Conservation (phyloP, 2,797 vertebrate genomes). For the Heteromormyrus szaboi region DNA sequence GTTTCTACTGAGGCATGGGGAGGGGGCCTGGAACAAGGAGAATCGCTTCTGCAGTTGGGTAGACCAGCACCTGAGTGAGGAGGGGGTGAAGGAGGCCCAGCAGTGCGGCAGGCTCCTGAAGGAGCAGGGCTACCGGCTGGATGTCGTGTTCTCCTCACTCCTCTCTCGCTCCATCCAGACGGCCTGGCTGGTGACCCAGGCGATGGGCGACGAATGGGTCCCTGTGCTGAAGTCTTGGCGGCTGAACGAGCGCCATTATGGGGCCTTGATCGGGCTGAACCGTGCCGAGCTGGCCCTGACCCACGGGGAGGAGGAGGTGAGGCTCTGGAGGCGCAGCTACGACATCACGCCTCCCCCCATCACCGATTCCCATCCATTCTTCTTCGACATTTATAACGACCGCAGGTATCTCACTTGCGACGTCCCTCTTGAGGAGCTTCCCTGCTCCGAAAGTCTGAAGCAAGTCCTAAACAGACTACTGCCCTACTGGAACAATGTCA, state of each 20-base stretch:
- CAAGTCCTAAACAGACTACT: conserved; percentile 87
- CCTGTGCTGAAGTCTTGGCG: conserved; percentile 85
- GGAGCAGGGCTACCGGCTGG: conserved; percentile 76
- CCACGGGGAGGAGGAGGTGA: conserved; percentile 90
- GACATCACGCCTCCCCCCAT: conserved; percentile 81
- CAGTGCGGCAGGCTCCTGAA: conserved; percentile 82
- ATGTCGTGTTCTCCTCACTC: conserved; percentile 84
- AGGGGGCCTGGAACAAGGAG: conserved; percentile 95
- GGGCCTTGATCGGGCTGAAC: conserved; percentile 87
- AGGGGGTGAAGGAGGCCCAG: conserved; percentile 80
- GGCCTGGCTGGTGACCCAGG: conserved; percentile 84
- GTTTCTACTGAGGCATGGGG: conserved; percentile 89
- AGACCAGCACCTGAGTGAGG: conserved; percentile 84
- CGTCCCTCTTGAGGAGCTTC: conserved; percentile 70
- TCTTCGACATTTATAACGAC: conserved; percentile 81
- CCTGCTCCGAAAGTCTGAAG: conserved; percentile 84
- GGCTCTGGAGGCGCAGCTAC: conserved; percentile 87
- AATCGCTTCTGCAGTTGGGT: conserved; percentile 99
- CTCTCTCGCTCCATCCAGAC: conserved; percentile 93
- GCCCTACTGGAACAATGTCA: conserved; percentile 85
- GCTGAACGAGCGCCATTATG: conserved; percentile 92
- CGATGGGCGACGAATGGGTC: conserved; percentile 92
- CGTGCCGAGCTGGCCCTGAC: conserved; percentile 85
- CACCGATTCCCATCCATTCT: conserved; percentile 83
- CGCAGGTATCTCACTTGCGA: conserved; percentile 81